Percentiles rank a stretch among this genome's conserved stretches.
These are phyloP conservation scores for Drosophila tripunctata DNA, from an alignment of 2,888 invertebrate species.

Conservation along the genomic window DNA sequence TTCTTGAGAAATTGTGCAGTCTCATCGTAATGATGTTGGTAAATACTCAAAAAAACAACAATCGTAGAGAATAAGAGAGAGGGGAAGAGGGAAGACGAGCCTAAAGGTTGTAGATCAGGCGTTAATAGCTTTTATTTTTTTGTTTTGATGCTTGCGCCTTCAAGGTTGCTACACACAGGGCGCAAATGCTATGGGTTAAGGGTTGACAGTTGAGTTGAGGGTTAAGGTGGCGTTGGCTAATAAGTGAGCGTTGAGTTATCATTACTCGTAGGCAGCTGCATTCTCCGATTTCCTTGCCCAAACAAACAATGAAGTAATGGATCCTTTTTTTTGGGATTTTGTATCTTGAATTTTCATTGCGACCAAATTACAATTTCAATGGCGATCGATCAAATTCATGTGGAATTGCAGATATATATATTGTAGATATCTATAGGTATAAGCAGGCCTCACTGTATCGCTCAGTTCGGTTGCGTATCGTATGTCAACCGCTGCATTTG, in stretches of 20 bases:
- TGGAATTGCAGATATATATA: conserved; percentile 30
- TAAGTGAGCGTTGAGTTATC: conserved; percentile 1
- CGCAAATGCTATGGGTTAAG: conserved; percentile 19
- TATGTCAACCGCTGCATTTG: conserved; percentile 70
- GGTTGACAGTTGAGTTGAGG: too few species aligned
- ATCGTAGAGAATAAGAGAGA: neutral
- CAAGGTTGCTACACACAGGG: conserved; percentile 52
- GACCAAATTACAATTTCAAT: conserved; percentile 60
- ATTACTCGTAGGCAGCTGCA: conserved; percentile 33
- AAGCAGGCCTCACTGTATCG: conserved; percentile 34
- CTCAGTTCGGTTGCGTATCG: conserved; percentile 54
- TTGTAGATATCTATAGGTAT: neutral
- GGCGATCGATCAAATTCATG: conserved; percentile 67
- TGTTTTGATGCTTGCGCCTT: conserved; percentile 44
- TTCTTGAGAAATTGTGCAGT: conserved; percentile 74
- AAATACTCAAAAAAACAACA: conserved; percentile 50
- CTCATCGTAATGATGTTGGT: conserved; percentile 75
- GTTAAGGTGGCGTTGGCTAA: too few species aligned
- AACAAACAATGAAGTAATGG: conserved; percentile 50
- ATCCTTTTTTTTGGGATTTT: conserved; percentile 48
- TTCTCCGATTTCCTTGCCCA: conserved; percentile 33
- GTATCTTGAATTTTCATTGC: conserved; percentile 38
- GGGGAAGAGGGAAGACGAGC: conserved; percentile 6
- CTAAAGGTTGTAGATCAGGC: conserved; percentile 49
- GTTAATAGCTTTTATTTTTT: conserved; percentile 53